A percentile compares a stretch with the other conserved stretches of the same genome.
Conservation (phyloP, 2,797 vertebrate genomes). For the Ataeniobius toweri region DNA sequence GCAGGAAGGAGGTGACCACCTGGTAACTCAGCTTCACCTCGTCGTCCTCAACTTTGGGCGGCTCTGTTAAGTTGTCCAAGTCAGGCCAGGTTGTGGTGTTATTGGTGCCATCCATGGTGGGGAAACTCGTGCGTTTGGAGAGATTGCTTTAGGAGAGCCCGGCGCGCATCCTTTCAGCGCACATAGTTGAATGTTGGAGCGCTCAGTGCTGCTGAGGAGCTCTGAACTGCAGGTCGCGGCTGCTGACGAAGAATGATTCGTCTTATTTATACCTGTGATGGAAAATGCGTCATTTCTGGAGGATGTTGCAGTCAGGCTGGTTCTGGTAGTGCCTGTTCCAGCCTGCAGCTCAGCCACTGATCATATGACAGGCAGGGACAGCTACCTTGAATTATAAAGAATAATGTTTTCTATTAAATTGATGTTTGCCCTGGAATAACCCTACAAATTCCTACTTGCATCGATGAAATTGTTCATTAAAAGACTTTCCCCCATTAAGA, state of each 20-base stretch:
- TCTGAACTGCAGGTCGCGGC: constrained; percentile 52
- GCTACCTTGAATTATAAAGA: background rate
- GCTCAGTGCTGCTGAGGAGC: constrained; percentile 20
- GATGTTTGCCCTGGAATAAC: background rate
- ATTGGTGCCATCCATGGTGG: constrained; percentile 73
- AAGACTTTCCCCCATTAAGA: no score
- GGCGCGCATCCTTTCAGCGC: constrained; percentile 44
- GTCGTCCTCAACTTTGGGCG: constrained; percentile 41
- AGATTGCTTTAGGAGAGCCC: constrained; percentile 34
- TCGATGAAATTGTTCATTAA: no score
- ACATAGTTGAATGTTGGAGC: constrained; percentile 39
- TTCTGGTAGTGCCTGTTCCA: constrained; percentile 1
- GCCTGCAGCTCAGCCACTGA: constrained; percentile 6
- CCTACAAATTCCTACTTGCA: no score
- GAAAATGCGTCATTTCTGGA: constrained; percentile 74
- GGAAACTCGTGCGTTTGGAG: background rate
- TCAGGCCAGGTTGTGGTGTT: constrained; percentile 66
- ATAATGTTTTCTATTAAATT: no score
- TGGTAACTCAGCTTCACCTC: constrained; percentile 79
- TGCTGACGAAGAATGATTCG: constrained; percentile 55
- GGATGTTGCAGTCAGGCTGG: constrained; percentile 41
- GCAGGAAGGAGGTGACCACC: constrained; percentile 86
- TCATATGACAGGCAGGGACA: background rate
- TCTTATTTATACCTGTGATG: constrained; percentile 74
- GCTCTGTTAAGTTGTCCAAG: constrained; percentile 50